Base-by-base conservation (phyloP, 2,797 vertebrate genomes). In the Chaenodraco wilsoni region DNA sequence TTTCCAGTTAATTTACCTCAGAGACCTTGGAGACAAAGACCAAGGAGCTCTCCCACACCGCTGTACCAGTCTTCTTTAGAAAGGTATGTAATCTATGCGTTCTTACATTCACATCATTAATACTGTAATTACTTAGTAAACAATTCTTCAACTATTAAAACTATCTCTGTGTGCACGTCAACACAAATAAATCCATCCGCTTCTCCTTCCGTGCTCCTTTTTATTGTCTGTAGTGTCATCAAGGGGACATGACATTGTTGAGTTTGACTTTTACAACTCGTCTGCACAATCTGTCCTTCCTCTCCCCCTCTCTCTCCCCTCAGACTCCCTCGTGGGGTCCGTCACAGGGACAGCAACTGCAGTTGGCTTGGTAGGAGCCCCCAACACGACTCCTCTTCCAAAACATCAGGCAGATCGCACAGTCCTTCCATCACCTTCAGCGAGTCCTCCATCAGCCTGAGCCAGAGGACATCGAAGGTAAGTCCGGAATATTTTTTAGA, bases 401-500 rank as follows among this genome's bases (percentile, higher is more conserved):
- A 93, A 76, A 67, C 81, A 43, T 86, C 91, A 14, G 87, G 78
- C 62, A 86, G 91, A 79, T 91, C 91, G 65, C 87, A 93, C 68
- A 94, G 91, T 85, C 92, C 92, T 59, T 94, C 91, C 77, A 90
- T 94, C 82, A 89, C 92, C 64, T 87, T 94, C 78, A 95, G 93
- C 15, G 93, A 95, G 59, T 95, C 94, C 72, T 91, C 88, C 0
- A 66, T 93, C 74, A 94, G 92, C 69, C 92, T 95, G 60, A 93
- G 87, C 78, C 94, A 95, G 86, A 94, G 86, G 65, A 95, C 94
- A 86, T 72, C 88, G 15, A 95, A 95, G 93, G 94, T 95, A 89
- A 65, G 69, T 44, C 11, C 5, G 8, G 31, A 7, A n/a, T 10
- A n/a, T 12, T 23, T 44, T 55, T 8, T 48, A 9, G 14, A 15